Evolutionary conservation across 2,888 invertebrate species (phyloP), one percentile per base, ranked within the genome.

Genomic region (Torymus aiolomorphi): DNA sequence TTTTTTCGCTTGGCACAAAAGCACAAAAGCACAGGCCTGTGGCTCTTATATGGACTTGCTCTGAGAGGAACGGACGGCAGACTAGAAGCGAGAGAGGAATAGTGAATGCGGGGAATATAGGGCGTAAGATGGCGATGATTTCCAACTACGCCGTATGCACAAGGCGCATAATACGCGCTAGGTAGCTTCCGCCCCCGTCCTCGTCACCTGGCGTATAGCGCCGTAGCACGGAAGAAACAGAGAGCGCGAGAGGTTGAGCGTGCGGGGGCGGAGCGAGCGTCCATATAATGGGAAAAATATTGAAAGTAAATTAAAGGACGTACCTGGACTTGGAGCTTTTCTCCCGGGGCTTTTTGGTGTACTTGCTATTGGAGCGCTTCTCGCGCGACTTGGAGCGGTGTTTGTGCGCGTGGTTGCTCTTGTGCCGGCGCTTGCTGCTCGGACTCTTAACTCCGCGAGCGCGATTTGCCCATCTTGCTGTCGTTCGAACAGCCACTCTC

Each of bases 341-440:
- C 90, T 95, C 95, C 88, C 94, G 94, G 57, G 93, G 92, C 90
- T 95, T 95, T 88, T 95, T 95, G 82, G 92, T 92, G 88, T 93
- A 94, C 91, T 94, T 95, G 86, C 93, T 93, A 88, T 91, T 94
- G 89, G 94, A 93, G 86, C 93, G 94, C 84, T 95, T 94, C 82
- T 96, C 96, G 85, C 95, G 93, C 14, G 96, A 96, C 91, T 96
- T 95, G 86, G 96, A 96, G 87, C 96, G 94, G 61, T 82, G 82
- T 91, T 96, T 96, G 86, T 95, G 94, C 70, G 95, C 95, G 90
- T 96, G 95, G 92, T 95, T 96, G 89, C 94, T 96, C 92, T 96
- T 96, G 89, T 95, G 95, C 89, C 96, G 95, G 86, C 96, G 94
- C 87, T 95, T 91, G 80, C 89, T 93, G 80, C 89, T 93, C 62